Conservation (phyloP, 2,797 vertebrate genomes). For the Sphenopsis melanotis region DNA sequence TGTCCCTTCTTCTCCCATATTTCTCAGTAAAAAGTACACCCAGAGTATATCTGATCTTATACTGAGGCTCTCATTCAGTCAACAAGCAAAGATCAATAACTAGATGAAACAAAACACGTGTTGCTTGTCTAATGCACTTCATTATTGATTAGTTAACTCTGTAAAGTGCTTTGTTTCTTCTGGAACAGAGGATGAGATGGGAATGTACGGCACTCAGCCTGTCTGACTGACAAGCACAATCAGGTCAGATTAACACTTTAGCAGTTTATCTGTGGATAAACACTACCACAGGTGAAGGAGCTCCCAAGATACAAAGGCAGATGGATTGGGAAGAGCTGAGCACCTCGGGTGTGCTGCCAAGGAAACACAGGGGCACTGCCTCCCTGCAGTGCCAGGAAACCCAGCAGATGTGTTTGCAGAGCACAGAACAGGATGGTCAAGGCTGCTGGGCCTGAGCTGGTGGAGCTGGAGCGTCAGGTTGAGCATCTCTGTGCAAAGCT, state of each 20-base stretch:
- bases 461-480: not conserved
- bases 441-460: not conserved
- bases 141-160: not conserved
- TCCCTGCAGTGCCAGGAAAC: not conserved
- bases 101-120: not conserved
- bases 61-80: not conserved
- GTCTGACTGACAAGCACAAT: not conserved
- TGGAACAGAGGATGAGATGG: not conserved
- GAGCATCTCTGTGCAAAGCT: not conserved
- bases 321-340: not conserved
- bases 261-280: not conserved
- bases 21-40: not conserved
- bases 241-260: not conserved
- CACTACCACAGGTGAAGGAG: not conserved
- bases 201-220: not conserved
- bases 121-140: not conserved
- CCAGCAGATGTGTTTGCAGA: not conserved
- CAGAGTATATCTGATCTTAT: not conserved
- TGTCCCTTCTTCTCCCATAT: not conserved
- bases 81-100: conserved; percentile 1
- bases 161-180: not conserved
- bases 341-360: not conserved
- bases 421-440: not conserved
- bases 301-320: not conserved
- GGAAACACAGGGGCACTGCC: not conserved